phyloP scores from a whole-genome alignment of 1,140 invertebrate genomes.

The Pseudomyrmex dendroicus region DNA sequence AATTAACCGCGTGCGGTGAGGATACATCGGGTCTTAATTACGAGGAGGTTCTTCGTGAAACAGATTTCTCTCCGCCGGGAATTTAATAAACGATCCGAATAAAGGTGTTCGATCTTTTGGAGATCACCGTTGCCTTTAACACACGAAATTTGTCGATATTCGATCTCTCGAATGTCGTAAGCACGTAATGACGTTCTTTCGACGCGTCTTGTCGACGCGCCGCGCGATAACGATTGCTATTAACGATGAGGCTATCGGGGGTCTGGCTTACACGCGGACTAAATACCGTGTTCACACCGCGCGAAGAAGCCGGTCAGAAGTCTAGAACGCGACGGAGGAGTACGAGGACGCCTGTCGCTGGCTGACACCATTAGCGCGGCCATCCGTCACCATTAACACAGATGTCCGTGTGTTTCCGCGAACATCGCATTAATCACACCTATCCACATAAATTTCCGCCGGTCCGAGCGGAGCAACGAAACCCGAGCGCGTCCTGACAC shows the following conservation, averaged over 20 bases:
- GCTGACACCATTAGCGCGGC: conserved; percentile 79
- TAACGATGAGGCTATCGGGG: conserved; percentile 2
- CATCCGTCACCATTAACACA: conserved; percentile 83
- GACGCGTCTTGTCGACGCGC: background rate
- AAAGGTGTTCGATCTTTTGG: background rate
- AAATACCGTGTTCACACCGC: conserved; percentile 33
- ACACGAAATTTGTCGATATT: conserved; percentile 19
- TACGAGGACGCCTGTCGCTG: conserved; percentile 73
- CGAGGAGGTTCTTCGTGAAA: conserved; percentile 21
- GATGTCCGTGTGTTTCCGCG: conserved; percentile 79
- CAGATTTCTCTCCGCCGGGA: conserved; percentile 23
- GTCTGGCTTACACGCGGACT: background rate
- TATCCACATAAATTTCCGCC: conserved; percentile 79
- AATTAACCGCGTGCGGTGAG: conserved; percentile 38
- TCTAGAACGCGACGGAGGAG: conserved; percentile 65
- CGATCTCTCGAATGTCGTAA: background rate
- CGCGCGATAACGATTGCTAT: background rate
- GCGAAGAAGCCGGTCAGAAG: conserved; percentile 65
- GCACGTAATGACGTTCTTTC: conserved; percentile 13
- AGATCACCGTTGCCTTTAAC: background rate
- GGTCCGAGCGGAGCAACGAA: conserved; percentile 73
- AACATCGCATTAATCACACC: conserved; percentile 81
- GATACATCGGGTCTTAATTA: conserved; percentile 47
- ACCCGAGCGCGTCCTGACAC: conserved; percentile 74
- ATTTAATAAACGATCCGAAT: conserved; percentile 19